Base-by-base conservation (phyloP, 2,888 invertebrate genomes). In the Lordiphosa fenestrarum region DNA sequence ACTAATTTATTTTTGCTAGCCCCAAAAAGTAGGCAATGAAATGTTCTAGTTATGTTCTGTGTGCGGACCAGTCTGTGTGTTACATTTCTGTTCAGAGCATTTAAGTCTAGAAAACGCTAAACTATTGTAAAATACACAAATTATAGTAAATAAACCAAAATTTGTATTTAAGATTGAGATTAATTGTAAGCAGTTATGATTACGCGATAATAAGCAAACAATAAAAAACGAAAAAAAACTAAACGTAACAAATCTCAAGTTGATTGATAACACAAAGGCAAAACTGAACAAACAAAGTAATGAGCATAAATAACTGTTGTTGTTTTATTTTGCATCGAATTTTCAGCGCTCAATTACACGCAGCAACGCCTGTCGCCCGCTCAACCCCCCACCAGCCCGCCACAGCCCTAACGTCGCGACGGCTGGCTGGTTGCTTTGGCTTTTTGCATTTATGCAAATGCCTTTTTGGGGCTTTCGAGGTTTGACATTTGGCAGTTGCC, bases 241-340 rank as follows among this genome's bases (percentile, higher is more conserved):
- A 56, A 64, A 70, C 66, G 62, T 70, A 62, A 58, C 53, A 71
- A 71, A 66, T 63, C 52, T 47, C 64, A 55, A 61, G 53, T 69
- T 66, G 63, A 77, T 75, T 69, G 67, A 59, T 62, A 72, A 48
- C 60, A 55, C 55, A 37, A 15, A 21, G 48, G 48, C 48, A 52
- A 42, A 57, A 48, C 12, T 42, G 33, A 42, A 42, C 13, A 40
- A 13, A 30, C 15, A 41, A 42, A 39, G 66, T 69, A 62, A 66
- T 64, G 63, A 73, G 68, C 69, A 75, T 78, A 81, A 81, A 78
- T 81, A 78, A 78, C 73, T 64, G 76, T 72, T 78, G 73, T 73
- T 78, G 73, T 73, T 78, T 78, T 74, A 74, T 77, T 78, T 78
- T 78, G 69, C 81, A 78, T 81, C 77, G 73, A 77, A 78, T 77